Percentiles rank a stretch among this genome's conserved stretches.
These are phyloP conservation scores for Scelioninae gen. 1 DNA, from an alignment of 2,888 invertebrate genomes.

Conservation along the genomic window DNA sequence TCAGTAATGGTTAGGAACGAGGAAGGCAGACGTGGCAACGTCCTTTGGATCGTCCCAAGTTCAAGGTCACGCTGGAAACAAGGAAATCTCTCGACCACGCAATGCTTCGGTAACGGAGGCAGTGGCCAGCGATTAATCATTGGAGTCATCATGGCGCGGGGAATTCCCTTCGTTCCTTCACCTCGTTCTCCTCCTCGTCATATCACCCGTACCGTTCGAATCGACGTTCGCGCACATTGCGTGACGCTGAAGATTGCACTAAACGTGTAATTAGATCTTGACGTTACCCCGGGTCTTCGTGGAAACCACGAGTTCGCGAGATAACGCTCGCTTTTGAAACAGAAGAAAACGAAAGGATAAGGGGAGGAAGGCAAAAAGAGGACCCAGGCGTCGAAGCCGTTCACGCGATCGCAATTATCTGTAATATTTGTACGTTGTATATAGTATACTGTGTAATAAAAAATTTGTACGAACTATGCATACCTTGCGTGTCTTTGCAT, in stretches of 20 bases:
- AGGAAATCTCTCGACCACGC: conserved; percentile 56
- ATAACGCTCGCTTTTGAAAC: conserved; percentile 53
- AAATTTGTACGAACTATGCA: conserved; percentile 50
- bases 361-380: conserved; percentile 54
- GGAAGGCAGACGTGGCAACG: conserved; percentile 44
- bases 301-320: conserved; percentile 73
- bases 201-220: conserved; percentile 47
- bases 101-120: conserved; percentile 60
- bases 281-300: conserved; percentile 73
- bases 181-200: conserved; percentile 47
- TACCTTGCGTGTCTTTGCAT: conserved; percentile 62
- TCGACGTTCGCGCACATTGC: conserved; percentile 75
- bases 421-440: conserved; percentile 80
- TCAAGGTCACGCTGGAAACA: conserved; percentile 74
- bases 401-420: conserved; percentile 72
- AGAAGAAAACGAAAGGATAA: conserved; percentile 62
- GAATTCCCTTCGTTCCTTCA: conserved; percentile 71
- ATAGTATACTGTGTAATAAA: conserved; percentile 72
- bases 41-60: conserved; percentile 71
- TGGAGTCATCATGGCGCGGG: conserved; percentile 76
- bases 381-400: conserved; percentile 52
- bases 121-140: conserved; percentile 77
- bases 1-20: conserved; percentile 11
- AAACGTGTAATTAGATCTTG: conserved; percentile 78
- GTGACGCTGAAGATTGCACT: conserved; percentile 77